phyloP scores from a whole-genome alignment of 2,113 vertebrate species.

The Jaculus jaculus region DNA sequence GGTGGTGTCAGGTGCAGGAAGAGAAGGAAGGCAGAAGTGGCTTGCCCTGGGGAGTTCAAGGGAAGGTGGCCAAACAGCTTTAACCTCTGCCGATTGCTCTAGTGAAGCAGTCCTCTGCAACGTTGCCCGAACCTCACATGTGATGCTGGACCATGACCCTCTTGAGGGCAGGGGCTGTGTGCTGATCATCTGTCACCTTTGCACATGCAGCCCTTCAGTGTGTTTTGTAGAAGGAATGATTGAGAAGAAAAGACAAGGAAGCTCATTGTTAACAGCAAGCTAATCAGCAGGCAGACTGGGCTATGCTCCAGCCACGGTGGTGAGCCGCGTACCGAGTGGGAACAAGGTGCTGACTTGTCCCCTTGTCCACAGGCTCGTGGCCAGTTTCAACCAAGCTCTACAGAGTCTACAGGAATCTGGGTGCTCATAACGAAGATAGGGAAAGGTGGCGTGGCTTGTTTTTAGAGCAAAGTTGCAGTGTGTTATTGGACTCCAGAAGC shows the following conservation, averaged over 20 bases:
- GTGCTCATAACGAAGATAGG: neutral
- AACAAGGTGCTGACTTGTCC: neutral
- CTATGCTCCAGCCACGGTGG: neutral
- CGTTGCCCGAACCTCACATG: rapidly evolving
- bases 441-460: too few species aligned
- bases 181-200: neutral
- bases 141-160: neutral
- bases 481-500: rapidly evolving
- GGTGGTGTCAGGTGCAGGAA: too few species aligned
- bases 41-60: neutral
- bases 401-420: neutral
- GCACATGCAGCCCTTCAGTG: rapidly evolving
- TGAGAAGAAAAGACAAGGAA: neutral
- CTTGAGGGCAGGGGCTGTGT: neutral
- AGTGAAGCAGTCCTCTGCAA: rapidly evolving
- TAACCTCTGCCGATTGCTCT: too few species aligned
- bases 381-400: neutral
- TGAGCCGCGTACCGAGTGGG: neutral
- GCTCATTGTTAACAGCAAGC: neutral
- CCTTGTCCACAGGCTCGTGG: rapidly evolving
- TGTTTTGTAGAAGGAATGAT: neutral
- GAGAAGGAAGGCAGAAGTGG: neutral
- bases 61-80: rapidly evolving
- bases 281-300: neutral
- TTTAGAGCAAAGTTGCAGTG: neutral